Evolutionary conservation across 2,888 invertebrate genomes (phyloP), one percentile per base, ranked within the genome.

Genomic region (Drosophila eohydei): DNA sequence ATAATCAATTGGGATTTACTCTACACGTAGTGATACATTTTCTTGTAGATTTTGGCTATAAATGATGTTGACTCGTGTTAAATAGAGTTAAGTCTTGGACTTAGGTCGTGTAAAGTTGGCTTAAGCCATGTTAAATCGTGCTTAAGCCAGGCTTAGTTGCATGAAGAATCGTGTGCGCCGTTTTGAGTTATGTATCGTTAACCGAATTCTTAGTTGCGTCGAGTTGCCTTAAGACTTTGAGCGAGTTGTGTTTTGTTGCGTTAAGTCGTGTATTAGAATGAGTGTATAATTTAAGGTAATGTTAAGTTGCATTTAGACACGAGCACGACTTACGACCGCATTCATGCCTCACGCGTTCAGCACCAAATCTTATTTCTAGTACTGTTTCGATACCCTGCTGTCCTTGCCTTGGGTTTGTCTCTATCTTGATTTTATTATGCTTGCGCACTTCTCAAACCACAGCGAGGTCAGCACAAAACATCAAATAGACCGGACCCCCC

Each of bases 401-500:
- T 68, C 61, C 43, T 66, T 63, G 65, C 32, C 41, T 60, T 59
- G 46, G 68, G 48, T 66, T 57, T 52, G 65, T 65, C 58, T 80
- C 72, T 83, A 89, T 85, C 89, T 89, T 87, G 84, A 85, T 85
- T 89, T 87, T 85, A 89, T 85, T 85, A 87, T 87, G 80, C 89
- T 87, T 83, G 84, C 84, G 84, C 78, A 89, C 89, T 87, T 80
- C 76, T 69, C 77, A 70, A 73, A 74, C 88, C 89, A 71, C 84
- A 83, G 87, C 89, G 89, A 79, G 89, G 87, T 84, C 84, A 84
- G 87, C 81, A 87, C 77, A 83, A 86, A 84, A 81, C 89, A 89
- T 89, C 84, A 84, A 87, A 89, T 83, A 67, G 81, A 81, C 83
- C 66, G 72, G 65, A 48, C 69, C 69, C 76, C 66, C 56, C 40